phyloP scores from a whole-genome alignment of 2,888 invertebrate species.

The Oligia latruncula region DNA sequence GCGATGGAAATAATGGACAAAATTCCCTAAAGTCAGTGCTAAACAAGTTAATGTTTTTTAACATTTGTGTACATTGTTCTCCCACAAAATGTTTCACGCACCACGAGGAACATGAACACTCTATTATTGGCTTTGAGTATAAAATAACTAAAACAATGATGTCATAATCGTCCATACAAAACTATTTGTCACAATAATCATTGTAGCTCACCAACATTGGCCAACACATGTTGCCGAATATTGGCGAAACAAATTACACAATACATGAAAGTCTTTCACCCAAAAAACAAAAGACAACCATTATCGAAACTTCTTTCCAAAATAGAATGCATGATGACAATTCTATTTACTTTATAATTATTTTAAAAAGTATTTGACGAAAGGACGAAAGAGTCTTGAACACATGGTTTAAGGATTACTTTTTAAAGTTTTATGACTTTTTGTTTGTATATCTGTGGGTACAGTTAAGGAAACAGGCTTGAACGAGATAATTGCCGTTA shows the following conservation, averaged over 20 bases:
- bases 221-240: constrained; percentile 48
- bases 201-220: constrained; percentile 35
- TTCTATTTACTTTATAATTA: constrained; percentile 42
- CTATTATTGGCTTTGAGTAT: constrained; percentile 12
- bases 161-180: constrained; percentile 19
- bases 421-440: constrained; percentile 50
- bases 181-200: constrained; percentile 45
- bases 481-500: constrained; percentile 64
- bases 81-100: constrained; percentile 21
- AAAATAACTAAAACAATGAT: constrained; percentile 38
- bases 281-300: constrained; percentile 48
- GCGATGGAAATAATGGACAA: not conserved
- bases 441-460: constrained; percentile 62
- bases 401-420: constrained; percentile 40
- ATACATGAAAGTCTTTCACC: constrained; percentile 60
- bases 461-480: constrained; percentile 66
- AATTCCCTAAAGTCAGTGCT: not conserved
- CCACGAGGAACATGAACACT: constrained; percentile 8
- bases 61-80: constrained; percentile 16
- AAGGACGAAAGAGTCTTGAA: constrained; percentile 22
- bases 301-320: constrained; percentile 55
- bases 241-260: constrained; percentile 49
- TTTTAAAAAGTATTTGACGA: constrained; percentile 39
- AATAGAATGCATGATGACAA: constrained; percentile 26
- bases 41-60: constrained; percentile 11